Percentiles rank a stretch among this genome's conserved stretches.
Conservation (phyloP, 2,888 invertebrate genomes). For the Byasa hedistus region DNA sequence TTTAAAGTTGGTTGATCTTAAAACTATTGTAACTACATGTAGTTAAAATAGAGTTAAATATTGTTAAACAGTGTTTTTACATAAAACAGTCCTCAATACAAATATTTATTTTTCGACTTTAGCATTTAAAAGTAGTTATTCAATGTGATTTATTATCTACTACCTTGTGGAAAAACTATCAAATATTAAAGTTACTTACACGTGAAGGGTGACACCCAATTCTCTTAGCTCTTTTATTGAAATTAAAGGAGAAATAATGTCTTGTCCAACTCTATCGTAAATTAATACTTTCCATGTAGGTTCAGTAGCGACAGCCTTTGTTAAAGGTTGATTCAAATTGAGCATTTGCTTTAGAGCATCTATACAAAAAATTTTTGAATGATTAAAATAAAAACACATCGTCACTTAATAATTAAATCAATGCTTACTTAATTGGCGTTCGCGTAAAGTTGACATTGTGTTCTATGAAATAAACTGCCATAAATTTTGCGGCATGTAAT, state of each 20-base stretch:
- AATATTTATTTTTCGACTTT: too few relatives aligned
- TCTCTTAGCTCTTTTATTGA: conserved; percentile 97
- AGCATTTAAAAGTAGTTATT: background rate
- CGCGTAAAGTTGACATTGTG: conserved; percentile 84
- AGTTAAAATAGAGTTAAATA: too few relatives aligned
- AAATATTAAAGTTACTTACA: conserved; percentile 82
- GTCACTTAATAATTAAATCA: conserved; percentile 11
- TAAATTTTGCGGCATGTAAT: conserved; percentile 39
- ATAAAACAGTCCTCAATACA: too few relatives aligned
- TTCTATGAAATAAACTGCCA: conserved; percentile 39
- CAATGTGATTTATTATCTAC: background rate
- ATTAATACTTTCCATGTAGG: conserved; percentile 98
- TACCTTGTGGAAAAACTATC: background rate
- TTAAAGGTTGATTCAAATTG: conserved; percentile 91
- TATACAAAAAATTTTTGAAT: conserved; percentile 51
- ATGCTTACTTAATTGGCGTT: conserved; percentile 85
- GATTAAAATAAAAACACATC: conserved; percentile 20
- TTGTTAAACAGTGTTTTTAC: too few relatives aligned
- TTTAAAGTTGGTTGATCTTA: too few relatives aligned
- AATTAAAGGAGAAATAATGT: conserved; percentile 97
- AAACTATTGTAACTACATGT: too few relatives aligned
- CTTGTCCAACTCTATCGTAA: conserved; percentile 97
- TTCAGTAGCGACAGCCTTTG: conserved; percentile 88
- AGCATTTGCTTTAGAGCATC: conserved; percentile 97
- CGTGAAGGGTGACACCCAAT: conserved; percentile 97